Base-by-base conservation (phyloP, 2,797 vertebrate species). In the Sarcophilus harrisii region DNA sequence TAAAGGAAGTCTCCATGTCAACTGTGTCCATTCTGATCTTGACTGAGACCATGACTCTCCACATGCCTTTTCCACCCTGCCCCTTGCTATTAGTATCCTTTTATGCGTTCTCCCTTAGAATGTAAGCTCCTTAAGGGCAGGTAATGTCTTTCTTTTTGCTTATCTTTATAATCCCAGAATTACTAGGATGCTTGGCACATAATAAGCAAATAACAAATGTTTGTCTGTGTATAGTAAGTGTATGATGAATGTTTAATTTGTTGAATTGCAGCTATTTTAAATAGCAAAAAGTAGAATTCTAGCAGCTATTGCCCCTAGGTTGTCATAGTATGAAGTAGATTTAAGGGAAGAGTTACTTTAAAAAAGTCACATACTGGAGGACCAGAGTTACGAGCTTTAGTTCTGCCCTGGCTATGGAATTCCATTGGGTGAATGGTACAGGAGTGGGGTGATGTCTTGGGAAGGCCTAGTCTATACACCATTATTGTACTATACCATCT, bases 231-330 rank as follows among this genome's bases (percentile, higher is more conserved):
- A 38, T 18, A 18, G n/a, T 9, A 9, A 32, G 16, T 73, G 18
- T 38, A 9, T n/a, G 21, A 6, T 38, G n/a, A 73, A 21, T 38
- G 13, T 8, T 9, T 73, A 24, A 38, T 38, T 73, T 73, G 62
- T 21, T 18, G 18, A 9, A 38, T 9, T 73, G 16, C 16, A 38
- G n/a, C 16, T 73, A 24, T 95, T 96, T 92, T 57, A 95, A 95
- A 92, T 73, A 91, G 91, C 96, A 87, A 58, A 90, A 54, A 24
- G 55, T 90, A 95, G 95, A 95, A 87, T 93, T 87, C 89, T 93
- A 92, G 59, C 62, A 91, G 90, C 45, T 95, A 6, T 96, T 0
- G 57, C 81, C 49, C 95, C 32, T 12, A 1, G 58, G 18, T 95
- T 93, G 91, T 92, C 60, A 29, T 95, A 18, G 91, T 97, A 93